phyloP scores from a whole-genome alignment of 1,140 invertebrate genomes.

The Babylonia areolata region DNA sequence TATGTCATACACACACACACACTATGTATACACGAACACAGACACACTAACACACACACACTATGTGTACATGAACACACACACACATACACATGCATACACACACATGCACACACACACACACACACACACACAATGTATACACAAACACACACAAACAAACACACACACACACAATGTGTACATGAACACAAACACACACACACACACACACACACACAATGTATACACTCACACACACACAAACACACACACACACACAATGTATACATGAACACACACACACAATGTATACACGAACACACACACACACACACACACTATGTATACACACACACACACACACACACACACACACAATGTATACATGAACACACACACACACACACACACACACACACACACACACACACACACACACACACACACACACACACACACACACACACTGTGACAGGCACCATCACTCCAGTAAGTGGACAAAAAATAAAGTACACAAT shows the following conservation, averaged over 20 bases:
- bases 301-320: not conserved
- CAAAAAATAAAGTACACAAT: not conserved
- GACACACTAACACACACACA: not conserved
- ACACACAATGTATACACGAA: not conserved
- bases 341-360: not conserved
- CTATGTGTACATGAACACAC: too few relatives aligned
- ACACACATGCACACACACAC: not conserved
- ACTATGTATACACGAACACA: not conserved
- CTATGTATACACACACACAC: constrained; percentile 1
- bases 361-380: not conserved
- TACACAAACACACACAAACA: not conserved
- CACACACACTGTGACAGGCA: not conserved
- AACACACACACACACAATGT: not conserved
- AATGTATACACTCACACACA: not conserved
- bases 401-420: not conserved
- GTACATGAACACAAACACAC: not conserved
- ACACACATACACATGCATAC: not conserved
- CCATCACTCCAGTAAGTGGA: not conserved
- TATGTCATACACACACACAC: not conserved
- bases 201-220: constrained; percentile 4
- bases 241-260: too few relatives aligned
- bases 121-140: not conserved
- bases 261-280: not conserved
- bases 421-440: not conserved
- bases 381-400: not conserved